Evolutionary conservation across 2,113 vertebrate genomes (phyloP).

Genomic region (Lathamus discolor): DNA sequence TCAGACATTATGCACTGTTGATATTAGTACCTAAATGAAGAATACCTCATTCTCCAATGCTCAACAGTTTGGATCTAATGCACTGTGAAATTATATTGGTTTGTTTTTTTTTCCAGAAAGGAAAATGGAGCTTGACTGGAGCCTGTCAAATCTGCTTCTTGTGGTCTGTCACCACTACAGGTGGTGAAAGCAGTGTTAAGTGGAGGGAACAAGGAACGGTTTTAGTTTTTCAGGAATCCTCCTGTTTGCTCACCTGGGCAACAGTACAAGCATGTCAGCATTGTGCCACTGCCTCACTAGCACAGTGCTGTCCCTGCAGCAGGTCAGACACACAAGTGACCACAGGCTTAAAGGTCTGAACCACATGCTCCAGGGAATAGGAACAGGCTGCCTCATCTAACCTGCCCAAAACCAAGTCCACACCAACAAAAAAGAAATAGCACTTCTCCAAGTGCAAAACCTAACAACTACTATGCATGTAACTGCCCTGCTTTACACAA

Average conservation of each 20-base stretch:
- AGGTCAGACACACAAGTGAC: accelerated
- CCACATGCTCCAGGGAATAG: not conserved
- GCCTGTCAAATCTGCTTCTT: not conserved
- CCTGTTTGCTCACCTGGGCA: not conserved
- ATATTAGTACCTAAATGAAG: not conserved
- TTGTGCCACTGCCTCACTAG: accelerated
- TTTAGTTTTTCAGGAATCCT: not conserved
- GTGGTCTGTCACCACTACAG: not conserved
- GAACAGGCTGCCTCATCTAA: not conserved
- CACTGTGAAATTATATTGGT: not conserved
- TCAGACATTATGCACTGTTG: not conserved
- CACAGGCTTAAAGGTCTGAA: not conserved
- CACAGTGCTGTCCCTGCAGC: not conserved
- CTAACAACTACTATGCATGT: not conserved
- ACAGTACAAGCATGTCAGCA: accelerated
- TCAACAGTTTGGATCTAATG: not conserved
- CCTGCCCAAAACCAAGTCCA: not conserved
- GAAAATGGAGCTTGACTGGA: accelerated
- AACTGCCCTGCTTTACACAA: not conserved
- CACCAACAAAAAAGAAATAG: not conserved
- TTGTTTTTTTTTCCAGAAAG: not conserved
- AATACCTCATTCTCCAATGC: not conserved
- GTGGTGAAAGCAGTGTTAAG: not conserved
- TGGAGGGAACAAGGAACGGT: not conserved
- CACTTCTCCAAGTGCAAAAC: not conserved